Evolutionary conservation across 2,113 vertebrate genomes (phyloP), one percentile per base, ranked within the genome.

Genomic region (Thermophis baileyi): DNA sequence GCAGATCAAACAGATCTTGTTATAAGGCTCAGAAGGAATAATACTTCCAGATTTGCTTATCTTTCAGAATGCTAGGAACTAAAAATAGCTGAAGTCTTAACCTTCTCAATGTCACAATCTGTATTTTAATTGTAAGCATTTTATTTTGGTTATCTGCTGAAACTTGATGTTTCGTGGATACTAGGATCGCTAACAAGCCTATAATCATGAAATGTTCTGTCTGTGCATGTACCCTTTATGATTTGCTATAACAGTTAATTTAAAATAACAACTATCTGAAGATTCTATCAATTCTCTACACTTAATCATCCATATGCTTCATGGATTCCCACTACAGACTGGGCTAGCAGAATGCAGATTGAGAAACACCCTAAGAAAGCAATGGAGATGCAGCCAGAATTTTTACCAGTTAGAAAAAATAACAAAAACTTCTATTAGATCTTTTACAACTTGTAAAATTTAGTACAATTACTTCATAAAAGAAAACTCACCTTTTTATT

Each of bases 41-140:
- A n/a, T 10, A 87, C 44, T 46, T 90, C 54, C 54, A 93, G 89
- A 18, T 93, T 90, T 90, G 89, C 87, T 88, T 92, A 60, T 51
- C 69, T 85, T 93, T 93, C 54, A 89, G 89, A 90, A 86, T 86
- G n/a, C 54, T 51, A 90, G 49, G 25, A 35, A 12, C 88, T 55
- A 89, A 90, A 87, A 93, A 90, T 89, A 93, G 74, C 89, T 44
- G 47, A 93, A 87, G 89, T 85, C 54, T 93, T 89, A 86, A 47
- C 81, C 87, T 92, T 87, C 69, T 88, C 91, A 92, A 88, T 92
- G 91, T 92, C 91, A 74, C 27, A 46, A 60, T 89, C 18, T 46
- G 6, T 57, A 30, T 85, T 92, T 74, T 92, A 85, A 92, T 49
- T 92, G 89, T 86, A 93, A 47, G 24, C 50, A 85, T 87, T 93